Evolutionary conservation across 2,113 vertebrate species (phyloP).

Genomic region (Rutilus rutilus): DNA sequence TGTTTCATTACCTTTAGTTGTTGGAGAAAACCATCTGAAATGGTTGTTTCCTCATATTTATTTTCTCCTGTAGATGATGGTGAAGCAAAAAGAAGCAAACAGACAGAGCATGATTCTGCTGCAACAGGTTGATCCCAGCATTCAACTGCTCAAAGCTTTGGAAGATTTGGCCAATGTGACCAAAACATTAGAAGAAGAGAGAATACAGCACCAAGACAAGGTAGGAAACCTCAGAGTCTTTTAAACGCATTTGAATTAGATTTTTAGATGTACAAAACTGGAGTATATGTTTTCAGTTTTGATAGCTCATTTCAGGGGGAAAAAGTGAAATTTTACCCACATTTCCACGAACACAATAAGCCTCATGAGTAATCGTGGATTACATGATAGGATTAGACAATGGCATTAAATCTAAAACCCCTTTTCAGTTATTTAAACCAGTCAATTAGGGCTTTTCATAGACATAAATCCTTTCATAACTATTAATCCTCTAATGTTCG

Average conservation of each 20-base stretch:
- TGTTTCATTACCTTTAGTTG: not conserved
- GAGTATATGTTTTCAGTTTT: not conserved
- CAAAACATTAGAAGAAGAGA: constrained; percentile 78
- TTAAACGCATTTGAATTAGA: not conserved
- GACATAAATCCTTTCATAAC: not conserved
- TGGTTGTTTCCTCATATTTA: not conserved
- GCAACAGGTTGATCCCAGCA: constrained; percentile 76
- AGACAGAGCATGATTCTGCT: constrained; percentile 80
- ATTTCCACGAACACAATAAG: not conserved
- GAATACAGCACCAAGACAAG: constrained; percentile 76
- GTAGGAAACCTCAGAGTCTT: constrained; percentile 48
- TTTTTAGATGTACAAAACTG: not conserved
- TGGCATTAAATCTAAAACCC: not conserved
- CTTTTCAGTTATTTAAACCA: not conserved
- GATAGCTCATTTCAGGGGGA: too few relatives aligned
- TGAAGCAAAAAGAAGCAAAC: constrained; percentile 83
- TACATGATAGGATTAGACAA: constrained; percentile 20
- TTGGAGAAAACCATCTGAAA: not conserved
- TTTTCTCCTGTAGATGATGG: constrained; percentile 74
- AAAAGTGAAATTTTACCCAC: not conserved
- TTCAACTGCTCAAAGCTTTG: constrained; percentile 80
- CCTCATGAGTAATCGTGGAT: not conserved
- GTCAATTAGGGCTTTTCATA: not conserved
- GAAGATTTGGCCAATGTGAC: constrained; percentile 74
- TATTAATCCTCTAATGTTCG: constrained; percentile 2